Evolutionary conservation across 1,140 invertebrate species (phyloP).

Genomic region (Hyles euphorbiae): DNA sequence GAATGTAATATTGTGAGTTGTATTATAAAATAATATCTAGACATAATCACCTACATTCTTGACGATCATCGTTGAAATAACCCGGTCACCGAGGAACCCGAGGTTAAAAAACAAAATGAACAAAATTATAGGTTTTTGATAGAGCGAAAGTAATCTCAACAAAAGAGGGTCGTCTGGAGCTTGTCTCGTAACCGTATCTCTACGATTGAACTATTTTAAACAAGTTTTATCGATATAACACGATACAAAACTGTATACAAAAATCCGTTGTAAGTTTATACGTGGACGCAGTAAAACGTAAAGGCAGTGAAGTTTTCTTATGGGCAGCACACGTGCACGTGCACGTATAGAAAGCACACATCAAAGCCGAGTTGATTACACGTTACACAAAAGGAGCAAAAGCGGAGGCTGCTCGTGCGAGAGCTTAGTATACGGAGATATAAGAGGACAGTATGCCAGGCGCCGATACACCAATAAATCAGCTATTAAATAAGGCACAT

Average conservation of each 20-base stretch:
- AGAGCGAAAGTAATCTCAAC: constrained; percentile 2
- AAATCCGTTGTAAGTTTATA: constrained; percentile 14
- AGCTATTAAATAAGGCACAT: too few species aligned
- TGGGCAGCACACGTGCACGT: constrained; percentile 18
- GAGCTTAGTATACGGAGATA: too few species aligned
- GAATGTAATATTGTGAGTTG: too few species aligned
- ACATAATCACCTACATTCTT: constrained; percentile 7
- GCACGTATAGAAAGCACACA: constrained; percentile 31
- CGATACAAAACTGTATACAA: constrained; percentile 1
- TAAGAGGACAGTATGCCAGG: too few species aligned
- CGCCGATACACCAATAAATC: too few species aligned
- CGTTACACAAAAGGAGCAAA: constrained; percentile 66
- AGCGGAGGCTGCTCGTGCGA: constrained; percentile 67
- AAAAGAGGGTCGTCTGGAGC: constrained; percentile 3
- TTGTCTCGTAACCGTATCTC: not conserved
- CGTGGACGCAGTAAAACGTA: constrained; percentile 8
- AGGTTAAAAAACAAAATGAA: not conserved
- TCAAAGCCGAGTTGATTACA: constrained; percentile 36
- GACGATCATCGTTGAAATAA: constrained; percentile 9
- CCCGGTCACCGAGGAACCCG: constrained; percentile 5
- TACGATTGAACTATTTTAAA: constrained; percentile 1
- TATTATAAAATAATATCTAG: too few species aligned
- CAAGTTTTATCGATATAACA: not conserved
- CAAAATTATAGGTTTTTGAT: constrained; percentile 1
- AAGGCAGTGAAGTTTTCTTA: constrained; percentile 3